These are phyloP conservation scores for Stictonetta naevosa DNA, from an alignment of 2,113 vertebrate species.

Conservation along the genomic window DNA sequence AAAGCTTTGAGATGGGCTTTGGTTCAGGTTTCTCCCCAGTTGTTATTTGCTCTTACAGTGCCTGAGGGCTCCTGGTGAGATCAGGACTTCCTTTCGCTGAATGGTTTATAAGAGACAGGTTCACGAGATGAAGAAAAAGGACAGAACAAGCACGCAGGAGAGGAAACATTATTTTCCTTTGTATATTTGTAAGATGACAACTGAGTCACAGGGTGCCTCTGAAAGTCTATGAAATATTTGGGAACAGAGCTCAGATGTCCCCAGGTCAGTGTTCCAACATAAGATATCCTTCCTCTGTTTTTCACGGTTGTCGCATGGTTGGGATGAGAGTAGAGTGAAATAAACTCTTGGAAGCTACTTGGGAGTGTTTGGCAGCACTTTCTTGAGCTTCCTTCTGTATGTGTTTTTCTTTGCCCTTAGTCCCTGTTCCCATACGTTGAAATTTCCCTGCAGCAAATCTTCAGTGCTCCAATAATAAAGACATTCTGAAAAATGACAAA, in stretches of 20 bases:
- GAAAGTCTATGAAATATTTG: constrained; percentile 28
- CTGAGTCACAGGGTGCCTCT: not conserved
- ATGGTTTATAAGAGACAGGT: not conserved
- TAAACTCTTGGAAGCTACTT: not conserved
- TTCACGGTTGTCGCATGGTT: not conserved
- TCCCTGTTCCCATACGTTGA: not conserved
- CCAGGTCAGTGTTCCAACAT: not conserved
- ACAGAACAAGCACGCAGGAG: not conserved
- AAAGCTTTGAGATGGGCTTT: not conserved
- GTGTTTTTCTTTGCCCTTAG: not conserved
- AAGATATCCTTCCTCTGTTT: constrained; percentile 46
- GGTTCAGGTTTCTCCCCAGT: not conserved
- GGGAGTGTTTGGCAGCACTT: constrained; percentile 1
- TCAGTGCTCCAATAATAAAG: not conserved
- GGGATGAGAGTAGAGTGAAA: not conserved
- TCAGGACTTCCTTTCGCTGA: constrained; percentile 45
- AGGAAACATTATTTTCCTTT: constrained; percentile 59
- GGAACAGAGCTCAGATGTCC: constrained; percentile 29
- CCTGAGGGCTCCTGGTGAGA: not conserved
- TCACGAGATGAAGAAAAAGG: not conserved
- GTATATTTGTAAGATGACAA: constrained; percentile 40
- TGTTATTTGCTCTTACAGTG: not conserved
- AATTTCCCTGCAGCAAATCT: not conserved
- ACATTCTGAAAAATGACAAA: not conserved
- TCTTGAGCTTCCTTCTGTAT: not conserved